Percentiles rank a stretch among this genome's conserved stretches.
Evolutionary conservation across 1,140 invertebrate species (phyloP).

Genomic region (Lepidostoma basale): DNA sequence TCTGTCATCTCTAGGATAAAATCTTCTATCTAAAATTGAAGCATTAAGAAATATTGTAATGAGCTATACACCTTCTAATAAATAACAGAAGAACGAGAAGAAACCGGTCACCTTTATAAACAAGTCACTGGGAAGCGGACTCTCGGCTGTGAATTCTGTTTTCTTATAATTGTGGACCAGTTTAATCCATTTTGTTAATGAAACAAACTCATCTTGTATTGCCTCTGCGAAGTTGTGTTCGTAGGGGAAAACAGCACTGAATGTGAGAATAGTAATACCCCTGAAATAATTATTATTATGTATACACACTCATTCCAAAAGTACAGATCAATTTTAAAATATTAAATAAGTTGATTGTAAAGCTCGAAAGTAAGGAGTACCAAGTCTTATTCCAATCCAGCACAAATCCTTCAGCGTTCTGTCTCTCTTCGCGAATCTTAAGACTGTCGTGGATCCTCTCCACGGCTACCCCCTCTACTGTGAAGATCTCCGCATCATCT

Average conservation of each 20-base stretch:
- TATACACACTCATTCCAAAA: not conserved
- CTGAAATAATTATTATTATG: slow-evolving; percentile 50
- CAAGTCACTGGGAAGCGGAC: slow-evolving; percentile 83
- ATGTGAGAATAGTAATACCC: slow-evolving; percentile 69
- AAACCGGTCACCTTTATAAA: slow-evolving; percentile 74
- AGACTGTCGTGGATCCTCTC: slow-evolving; percentile 63
- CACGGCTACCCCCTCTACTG: slow-evolving; percentile 72
- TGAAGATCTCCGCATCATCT: slow-evolving; percentile 78
- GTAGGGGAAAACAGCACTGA: slow-evolving; percentile 86
- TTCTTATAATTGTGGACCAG: slow-evolving; percentile 74
- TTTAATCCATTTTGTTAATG: slow-evolving; percentile 93
- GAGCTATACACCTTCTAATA: too few species aligned
- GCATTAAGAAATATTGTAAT: slow-evolving; percentile 23
- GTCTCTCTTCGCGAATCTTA: slow-evolving; percentile 70
- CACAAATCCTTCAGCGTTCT: slow-evolving; percentile 73
- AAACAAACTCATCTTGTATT: slow-evolving; percentile 89
- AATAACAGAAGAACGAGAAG: not conserved
- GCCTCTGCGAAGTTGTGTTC: slow-evolving; percentile 93
- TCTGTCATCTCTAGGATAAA: slow-evolving; percentile 91
- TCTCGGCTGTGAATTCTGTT: slow-evolving; percentile 68
- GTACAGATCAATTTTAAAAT: not conserved
- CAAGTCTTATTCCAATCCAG: slow-evolving; percentile 76
- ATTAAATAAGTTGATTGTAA: not conserved
- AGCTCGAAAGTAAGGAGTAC: slow-evolving; percentile 49
- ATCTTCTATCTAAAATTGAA: slow-evolving; percentile 70